Percentiles rank a stretch among this genome's conserved stretches.
Conservation (phyloP, 2,113 vertebrate species). For the Chrysemys picta region DNA sequence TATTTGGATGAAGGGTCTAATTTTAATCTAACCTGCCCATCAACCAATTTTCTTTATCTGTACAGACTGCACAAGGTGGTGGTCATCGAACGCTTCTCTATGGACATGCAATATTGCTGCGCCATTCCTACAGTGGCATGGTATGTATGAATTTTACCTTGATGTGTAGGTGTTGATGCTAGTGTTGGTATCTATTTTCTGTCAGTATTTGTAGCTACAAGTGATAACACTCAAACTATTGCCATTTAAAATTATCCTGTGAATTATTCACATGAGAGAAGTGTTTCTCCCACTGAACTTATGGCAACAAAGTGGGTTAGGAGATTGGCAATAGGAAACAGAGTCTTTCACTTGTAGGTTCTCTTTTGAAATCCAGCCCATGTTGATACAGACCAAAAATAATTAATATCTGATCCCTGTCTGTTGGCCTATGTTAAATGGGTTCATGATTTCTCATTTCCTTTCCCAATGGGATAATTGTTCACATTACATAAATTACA, state of each 20-base stretch:
- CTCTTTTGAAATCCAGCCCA: neutral
- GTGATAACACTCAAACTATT: neutral
- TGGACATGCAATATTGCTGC: conserved; percentile 92
- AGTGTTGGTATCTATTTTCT: neutral
- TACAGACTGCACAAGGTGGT: conserved; percentile 90
- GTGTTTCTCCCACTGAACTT: neutral
- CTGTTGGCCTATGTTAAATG: neutral
- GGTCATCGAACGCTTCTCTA: conserved; percentile 94
- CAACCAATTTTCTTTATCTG: neutral
- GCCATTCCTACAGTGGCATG: conserved; percentile 97
- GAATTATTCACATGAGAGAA: neutral
- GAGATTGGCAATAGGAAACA: neutral
- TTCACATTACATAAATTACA: neutral
- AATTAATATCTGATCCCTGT: neutral
- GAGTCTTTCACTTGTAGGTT: neutral
- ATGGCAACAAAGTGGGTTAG: neutral
- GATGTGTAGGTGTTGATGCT: neutral
- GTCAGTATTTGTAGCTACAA: neutral
- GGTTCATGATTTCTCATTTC: neutral
- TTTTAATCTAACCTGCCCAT: neutral
- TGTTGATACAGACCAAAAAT: neutral
- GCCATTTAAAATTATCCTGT: neutral
- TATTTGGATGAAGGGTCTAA: neutral
- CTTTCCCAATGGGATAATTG: neutral
- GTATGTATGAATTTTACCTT: conserved; percentile 74